Base-by-base conservation (phyloP, 2,113 vertebrate genomes). In the Microtus pennsylvanicus region DNA sequence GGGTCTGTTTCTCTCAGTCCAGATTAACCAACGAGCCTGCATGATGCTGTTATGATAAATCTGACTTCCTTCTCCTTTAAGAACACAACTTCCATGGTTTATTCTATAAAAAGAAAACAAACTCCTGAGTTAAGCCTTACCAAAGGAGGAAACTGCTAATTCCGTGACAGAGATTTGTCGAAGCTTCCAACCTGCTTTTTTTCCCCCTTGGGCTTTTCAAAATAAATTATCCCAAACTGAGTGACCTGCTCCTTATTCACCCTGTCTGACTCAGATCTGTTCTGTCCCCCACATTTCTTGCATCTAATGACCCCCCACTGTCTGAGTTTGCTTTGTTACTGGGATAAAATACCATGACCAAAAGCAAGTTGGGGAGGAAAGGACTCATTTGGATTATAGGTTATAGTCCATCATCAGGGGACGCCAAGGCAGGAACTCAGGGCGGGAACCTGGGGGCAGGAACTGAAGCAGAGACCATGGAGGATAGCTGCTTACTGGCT, bases 141-240 rank as follows among this genome's bases (percentile, higher is more conserved):
- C 76, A 96, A 96, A 96, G 87, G 45, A 94, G 69, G 22, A 90
- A 89, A 42, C 19, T 83, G 81, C 67, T 95, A 87, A 89, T 85
- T 86, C 61, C 52, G 58, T 30, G n/a, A 77, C 42, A 67, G 76
- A 77, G 69, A 87, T 74, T 86, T 85, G 77, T 76, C 67, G n/a
- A 88, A 93, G 58, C 65, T 21, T 81, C 38, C 21, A 89, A 80
- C 2, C n/a, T 58, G 12, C 19, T 52, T 78, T 47, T 12, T 22
- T 22, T 63, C 21, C 55, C 76, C 81, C 38, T 67, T 19, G 47
- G 61, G 28, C 9, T 11, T 86, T 67, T 67, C 10, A 86, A 86
- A 86, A 47, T 10, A 86, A 86, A 67, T 67, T 86, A 86, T 47
- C 67, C 42, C 33, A 45, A 47, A 86, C 11, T 67, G 26, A 67